A percentile compares a stretch with the other conserved stretches of the same genome.
phyloP scores from a whole-genome alignment of 2,113 vertebrate genomes.

The Colistium nudipinnis region DNA sequence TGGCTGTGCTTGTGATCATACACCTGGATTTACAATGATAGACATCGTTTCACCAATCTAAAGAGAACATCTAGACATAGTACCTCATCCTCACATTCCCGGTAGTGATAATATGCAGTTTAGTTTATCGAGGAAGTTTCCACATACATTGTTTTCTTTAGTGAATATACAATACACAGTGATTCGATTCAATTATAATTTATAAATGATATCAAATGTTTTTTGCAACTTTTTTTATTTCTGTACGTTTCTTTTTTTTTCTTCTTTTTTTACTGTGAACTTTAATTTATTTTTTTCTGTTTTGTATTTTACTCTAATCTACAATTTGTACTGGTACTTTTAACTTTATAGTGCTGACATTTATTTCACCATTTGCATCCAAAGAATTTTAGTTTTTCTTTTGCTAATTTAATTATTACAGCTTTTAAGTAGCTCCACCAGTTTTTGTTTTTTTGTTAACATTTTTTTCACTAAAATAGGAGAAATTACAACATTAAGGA shows the following conservation, averaged over 20 bases:
- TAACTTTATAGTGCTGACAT: conserved; percentile 4
- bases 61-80: conserved; percentile 8
- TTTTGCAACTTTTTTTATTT: conserved; percentile 29
- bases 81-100: conserved; percentile 29
- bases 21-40: conserved; percentile 10
- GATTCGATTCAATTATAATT: conserved; percentile 35
- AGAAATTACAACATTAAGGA: conserved; percentile 32
- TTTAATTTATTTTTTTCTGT: conserved; percentile 53
- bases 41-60: conserved; percentile 15
- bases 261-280: conserved; percentile 53
- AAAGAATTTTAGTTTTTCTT: conserved; percentile 47
- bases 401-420: conserved; percentile 29
- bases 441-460: conserved; percentile 30
- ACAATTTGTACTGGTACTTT: conserved; percentile 24
- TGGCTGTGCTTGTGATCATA: conserved; percentile 20
- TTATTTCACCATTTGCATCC: conserved; percentile 34
- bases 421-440: neutral
- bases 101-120: conserved; percentile 32
- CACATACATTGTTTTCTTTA: conserved; percentile 3
- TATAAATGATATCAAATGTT: conserved; percentile 39
- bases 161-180: neutral
- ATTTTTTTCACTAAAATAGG: conserved; percentile 12
- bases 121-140: conserved; percentile 11
- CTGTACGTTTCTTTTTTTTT: conserved; percentile 44
- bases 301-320: conserved; percentile 35